Percentiles rank a stretch among this genome's conserved stretches.
phyloP scores from a whole-genome alignment of 1,140 invertebrate genomes.

The Drosophila lacertosa region DNA sequence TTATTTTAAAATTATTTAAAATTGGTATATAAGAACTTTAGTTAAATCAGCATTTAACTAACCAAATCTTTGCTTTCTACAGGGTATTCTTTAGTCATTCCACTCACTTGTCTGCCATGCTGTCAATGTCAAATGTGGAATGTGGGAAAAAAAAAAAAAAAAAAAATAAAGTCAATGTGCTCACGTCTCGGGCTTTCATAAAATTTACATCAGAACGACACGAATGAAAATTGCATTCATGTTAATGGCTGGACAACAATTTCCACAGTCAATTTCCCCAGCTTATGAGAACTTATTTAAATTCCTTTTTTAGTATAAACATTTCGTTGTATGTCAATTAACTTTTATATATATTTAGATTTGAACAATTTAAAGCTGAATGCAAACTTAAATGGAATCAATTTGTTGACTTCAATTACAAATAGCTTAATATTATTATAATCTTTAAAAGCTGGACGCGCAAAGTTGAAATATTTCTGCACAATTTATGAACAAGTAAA shows the following conservation, averaged over 20 bases:
- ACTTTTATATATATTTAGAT: background rate
- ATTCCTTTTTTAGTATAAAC: background rate
- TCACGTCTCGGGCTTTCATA: slow-evolving; percentile 70
- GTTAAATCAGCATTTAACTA: too few species aligned
- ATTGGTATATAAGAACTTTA: too few species aligned
- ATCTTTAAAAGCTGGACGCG: background rate
- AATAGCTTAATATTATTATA: too few species aligned
- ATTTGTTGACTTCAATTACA: too few species aligned
- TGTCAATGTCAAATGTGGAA: background rate
- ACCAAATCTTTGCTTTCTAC: background rate
- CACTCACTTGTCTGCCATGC: too few species aligned
- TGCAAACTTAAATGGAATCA: background rate
- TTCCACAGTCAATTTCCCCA: slow-evolving; percentile 13
- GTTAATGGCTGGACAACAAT: slow-evolving; percentile 56
- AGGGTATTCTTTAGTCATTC: background rate
- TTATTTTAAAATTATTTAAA: too few species aligned
- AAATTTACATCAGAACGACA: slow-evolving; percentile 74
- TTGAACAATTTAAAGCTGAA: background rate
- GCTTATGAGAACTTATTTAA: background rate
- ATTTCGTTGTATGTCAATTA: slow-evolving; percentile 4
- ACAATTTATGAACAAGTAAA: slow-evolving; percentile 13
- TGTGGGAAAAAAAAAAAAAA: too few species aligned
- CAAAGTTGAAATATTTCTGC: slow-evolving; percentile 7
- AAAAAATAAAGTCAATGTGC: slow-evolving; percentile 28
- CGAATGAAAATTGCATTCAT: slow-evolving; percentile 69